Evolutionary conservation across 2,888 invertebrate species (phyloP), one percentile per base, ranked within the genome.

Genomic region (Bellardia bayeri): DNA sequence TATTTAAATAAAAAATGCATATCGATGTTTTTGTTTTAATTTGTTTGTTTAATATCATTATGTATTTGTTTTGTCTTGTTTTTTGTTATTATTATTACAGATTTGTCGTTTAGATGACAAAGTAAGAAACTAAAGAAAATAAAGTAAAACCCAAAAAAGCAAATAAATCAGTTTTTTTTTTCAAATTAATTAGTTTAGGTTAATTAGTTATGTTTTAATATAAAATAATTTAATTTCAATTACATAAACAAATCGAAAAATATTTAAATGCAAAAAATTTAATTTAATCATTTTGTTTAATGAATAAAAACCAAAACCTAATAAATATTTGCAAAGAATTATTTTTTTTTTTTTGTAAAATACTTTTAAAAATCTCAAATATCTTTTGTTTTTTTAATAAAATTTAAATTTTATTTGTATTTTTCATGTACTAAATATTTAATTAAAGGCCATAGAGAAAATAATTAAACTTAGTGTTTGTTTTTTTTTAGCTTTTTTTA

Each of bases 401-500:
- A 74, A 64, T 66, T 66, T 69, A 49, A 76, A 72, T 68, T 76
- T 56, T 56, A 56, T 56, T 56, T 74, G 23, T 61, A 76, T 76
- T 69, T 81, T 79, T 69, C 51, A 84, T 63, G 45, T 83, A 69
- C 49, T 68, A 66, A 72, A 71, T 61, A 75, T 72, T 84, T 76
- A 51, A 66, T 71, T 81, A 84, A 87, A 87, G 81, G 84, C 84
- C 84, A 66, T 86, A 69, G 69, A 40, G 76, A 71, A 33, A 56
- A 4, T n/a, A 66, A 63, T 54, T 42, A 69, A 69, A 33, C 33
- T 45, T 54, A 23, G 13, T 79, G 37, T 69, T 58, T 64, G 16
- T 81, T 64, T 68, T 69, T 30, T 13, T 63, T 72, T 72, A 4
- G n/a, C 7, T 30, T 16, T 66, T 71, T 16, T 49, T n/a, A 16